Evolutionary conservation across 2,113 vertebrate genomes (phyloP), one percentile per base, ranked within the genome.

Genomic region (Rutilus rutilus): DNA sequence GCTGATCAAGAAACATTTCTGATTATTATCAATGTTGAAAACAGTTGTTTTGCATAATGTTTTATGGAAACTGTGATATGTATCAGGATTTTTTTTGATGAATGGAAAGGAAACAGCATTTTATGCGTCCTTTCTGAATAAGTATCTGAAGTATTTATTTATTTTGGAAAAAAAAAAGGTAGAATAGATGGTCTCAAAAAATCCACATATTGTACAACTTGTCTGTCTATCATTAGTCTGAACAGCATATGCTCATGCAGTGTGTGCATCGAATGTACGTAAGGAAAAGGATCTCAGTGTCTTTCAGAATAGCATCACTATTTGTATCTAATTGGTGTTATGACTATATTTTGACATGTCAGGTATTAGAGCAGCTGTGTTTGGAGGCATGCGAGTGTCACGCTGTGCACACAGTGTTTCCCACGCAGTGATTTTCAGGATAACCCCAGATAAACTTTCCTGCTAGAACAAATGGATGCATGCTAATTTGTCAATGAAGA

Each of bases 361-460:
- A 47, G 45, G n/a, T 57, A 59, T 27, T 59, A 77, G 36, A 77
- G 54, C 74, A 78, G 39, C 74, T 85, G 42, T 50, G 75, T 85
- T 80, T 19, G 21, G 59, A 65, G 50, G 15, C 57, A 78, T 27
- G 11, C 2, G 21, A 45, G 14, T 17, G 39, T 47, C 76, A 42
- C 30, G 39, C 27, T 42, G 69, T 12, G 27, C 50, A 57, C 50
- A 21, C 74, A 52, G 76, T 36, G 52, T 59, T 78, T 78, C 76
- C 76, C 12, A 10, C 3, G 21, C 52, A 36, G 21, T 59, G 76
- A 59, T 78, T 78, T 39, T 19, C n/a, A 27, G 14, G 23, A 74
- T 47, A 76, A 52, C 74, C 45, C 25, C 45, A 80, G 17, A 79
- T 62, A 79, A 60, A 79, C 36, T 25, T 19, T 50, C 9, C 0